These are phyloP conservation scores for Drosophila ustulata DNA, from an alignment of 2,888 invertebrate species.

Conservation along the genomic window DNA sequence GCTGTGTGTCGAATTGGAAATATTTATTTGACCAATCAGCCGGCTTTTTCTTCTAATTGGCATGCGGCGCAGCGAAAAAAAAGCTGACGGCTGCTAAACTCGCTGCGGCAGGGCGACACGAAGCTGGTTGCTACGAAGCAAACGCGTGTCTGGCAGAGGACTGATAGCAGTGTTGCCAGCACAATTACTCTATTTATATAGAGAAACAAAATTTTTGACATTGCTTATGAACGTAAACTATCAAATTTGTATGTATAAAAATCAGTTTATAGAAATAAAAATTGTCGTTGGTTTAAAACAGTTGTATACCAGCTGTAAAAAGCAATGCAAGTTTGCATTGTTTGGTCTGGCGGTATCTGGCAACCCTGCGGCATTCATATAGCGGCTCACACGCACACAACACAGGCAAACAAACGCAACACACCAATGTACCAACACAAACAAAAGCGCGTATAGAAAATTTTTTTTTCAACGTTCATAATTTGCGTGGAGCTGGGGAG, in stretches of 20 bases:
- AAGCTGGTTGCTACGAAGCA: conserved; percentile 52
- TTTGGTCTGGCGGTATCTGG: conserved; percentile 11
- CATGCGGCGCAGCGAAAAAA: conserved; percentile 8
- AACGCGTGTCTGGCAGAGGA: conserved; percentile 38
- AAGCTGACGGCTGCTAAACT: conserved; percentile 42
- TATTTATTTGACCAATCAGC: neutral
- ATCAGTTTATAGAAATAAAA: conserved; percentile 10
- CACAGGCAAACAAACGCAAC: conserved; percentile 50
- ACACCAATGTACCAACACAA: conserved; percentile 50
- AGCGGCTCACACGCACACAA: conserved; percentile 65
- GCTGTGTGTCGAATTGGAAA: conserved; percentile 2
- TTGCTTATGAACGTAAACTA: neutral
- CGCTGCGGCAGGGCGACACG: conserved; percentile 10
- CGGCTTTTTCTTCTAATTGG: conserved; percentile 36
- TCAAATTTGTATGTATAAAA: rapidly evolving
- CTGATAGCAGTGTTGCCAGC: conserved; percentile 55
- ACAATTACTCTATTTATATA: conserved; percentile 2
- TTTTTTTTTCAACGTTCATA: conserved; percentile 69
- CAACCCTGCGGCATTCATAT: conserved; percentile 50
- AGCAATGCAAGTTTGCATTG: neutral
- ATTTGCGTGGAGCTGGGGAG: conserved; percentile 55
- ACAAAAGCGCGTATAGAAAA: conserved; percentile 38
- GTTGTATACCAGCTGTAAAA: neutral
- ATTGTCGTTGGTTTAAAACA: neutral
- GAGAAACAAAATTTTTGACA: neutral